Conservation (phyloP, 2,113 vertebrate species). For the Vimba vimba region DNA sequence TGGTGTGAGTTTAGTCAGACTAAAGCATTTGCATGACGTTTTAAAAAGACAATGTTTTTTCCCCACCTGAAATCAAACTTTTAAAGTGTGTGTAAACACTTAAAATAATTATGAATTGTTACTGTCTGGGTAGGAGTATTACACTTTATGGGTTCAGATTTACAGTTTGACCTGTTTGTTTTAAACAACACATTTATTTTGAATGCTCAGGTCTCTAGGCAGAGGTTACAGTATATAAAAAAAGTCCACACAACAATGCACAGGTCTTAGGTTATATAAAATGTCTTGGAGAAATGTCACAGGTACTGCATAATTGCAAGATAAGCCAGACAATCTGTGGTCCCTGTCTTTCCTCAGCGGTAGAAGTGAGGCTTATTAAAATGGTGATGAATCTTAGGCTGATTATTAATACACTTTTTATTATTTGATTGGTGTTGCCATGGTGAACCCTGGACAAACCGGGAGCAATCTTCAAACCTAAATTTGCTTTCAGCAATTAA, state of each 20-base stretch:
- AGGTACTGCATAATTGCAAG: neutral
- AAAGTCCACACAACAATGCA: neutral
- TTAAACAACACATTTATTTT: slow-evolving; percentile 22
- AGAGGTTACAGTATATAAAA: slow-evolving; percentile 4
- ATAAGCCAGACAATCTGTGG: neutral
- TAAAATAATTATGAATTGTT: neutral
- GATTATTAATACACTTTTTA: slow-evolving; percentile 59
- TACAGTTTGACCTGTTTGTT: neutral
- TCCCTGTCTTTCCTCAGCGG: neutral
- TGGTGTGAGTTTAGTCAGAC: too few relatives aligned
- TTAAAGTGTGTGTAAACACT: neutral
- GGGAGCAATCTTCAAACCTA: slow-evolving; percentile 71
- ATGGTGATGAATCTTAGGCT: slow-evolving; percentile 32
- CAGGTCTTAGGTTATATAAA: slow-evolving; percentile 7
- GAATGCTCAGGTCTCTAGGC: neutral
- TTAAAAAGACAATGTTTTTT: neutral
- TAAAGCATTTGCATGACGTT: neutral
- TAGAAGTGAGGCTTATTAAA: slow-evolving; percentile 48
- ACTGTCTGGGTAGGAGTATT: neutral
- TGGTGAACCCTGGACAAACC: slow-evolving; percentile 71
- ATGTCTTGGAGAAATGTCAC: slow-evolving; percentile 41
- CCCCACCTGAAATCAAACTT: neutral
- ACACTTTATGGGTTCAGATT: neutral
- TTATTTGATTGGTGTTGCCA: slow-evolving; percentile 77
- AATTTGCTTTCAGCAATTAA: slow-evolving; percentile 73